Evolutionary conservation across 2,888 invertebrate species (phyloP).

Genomic region (Diplazon laetatorius): DNA sequence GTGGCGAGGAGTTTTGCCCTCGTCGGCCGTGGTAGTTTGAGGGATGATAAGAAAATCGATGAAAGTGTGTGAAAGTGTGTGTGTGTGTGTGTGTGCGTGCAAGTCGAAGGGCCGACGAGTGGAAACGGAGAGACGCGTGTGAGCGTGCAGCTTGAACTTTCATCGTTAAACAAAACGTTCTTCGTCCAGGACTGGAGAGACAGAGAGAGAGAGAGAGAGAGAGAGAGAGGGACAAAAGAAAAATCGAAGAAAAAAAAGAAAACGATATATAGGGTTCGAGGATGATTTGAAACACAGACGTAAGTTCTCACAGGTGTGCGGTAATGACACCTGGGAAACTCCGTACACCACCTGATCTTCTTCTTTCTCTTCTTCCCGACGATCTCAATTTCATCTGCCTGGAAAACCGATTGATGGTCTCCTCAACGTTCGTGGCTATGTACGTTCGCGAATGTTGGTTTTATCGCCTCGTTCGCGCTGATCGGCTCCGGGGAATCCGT

Average conservation of each 20-base stretch:
- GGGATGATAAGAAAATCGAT: conserved; percentile 61
- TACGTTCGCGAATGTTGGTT: not conserved
- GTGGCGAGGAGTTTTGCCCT: conserved; percentile 48
- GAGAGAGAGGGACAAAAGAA: conserved; percentile 63
- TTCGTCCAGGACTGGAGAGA: conserved; percentile 22
- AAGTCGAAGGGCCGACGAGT: conserved; percentile 15
- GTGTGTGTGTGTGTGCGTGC: conserved; percentile 34
- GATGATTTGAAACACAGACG: conserved; percentile 4
- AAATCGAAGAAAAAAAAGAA: conserved; percentile 57
- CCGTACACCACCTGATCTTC: conserved; percentile 27
- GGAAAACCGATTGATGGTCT: not conserved
- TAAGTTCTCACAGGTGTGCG: not conserved
- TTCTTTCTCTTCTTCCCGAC: conserved; percentile 5
- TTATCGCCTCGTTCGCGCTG: not conserved
- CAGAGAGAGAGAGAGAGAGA: conserved; percentile 55
- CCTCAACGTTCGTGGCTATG: not conserved
- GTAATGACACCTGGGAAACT: conserved; percentile 11
- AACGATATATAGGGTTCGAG: conserved; percentile 56
- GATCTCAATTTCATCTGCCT: not conserved
- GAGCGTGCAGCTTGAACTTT: conserved; percentile 38
- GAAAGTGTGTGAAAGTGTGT: conserved; percentile 24
- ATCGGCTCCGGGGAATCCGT: not conserved
- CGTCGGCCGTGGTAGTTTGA: conserved; percentile 47
- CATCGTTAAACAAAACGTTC: conserved; percentile 49
- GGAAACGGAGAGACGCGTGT: conserved; percentile 35